Percentiles rank a stretch among this genome's conserved stretches.
Conservation (phyloP, 2,888 invertebrate genomes). For the Amblyteles armatorius region DNA sequence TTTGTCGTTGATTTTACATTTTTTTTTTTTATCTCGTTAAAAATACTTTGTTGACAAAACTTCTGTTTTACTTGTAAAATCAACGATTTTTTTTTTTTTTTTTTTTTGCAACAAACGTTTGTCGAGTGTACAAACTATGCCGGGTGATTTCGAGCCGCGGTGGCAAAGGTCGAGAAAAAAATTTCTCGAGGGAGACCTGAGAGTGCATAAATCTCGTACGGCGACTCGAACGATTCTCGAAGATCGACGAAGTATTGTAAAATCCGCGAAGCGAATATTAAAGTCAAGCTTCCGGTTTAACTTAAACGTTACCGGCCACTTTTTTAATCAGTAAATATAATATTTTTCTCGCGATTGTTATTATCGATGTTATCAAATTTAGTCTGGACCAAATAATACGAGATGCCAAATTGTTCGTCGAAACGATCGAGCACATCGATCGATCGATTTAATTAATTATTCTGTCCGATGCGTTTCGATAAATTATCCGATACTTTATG, state of each 20-base stretch:
- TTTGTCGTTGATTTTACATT: too few relatives aligned
- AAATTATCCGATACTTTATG: not conserved
- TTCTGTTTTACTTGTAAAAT: not conserved
- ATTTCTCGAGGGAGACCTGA: too few relatives aligned
- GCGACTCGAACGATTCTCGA: too few relatives aligned
- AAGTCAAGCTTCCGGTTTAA: not conserved
- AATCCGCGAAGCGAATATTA: too few relatives aligned
- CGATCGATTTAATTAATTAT: slow-evolving; percentile 37
- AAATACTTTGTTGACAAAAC: not conserved
- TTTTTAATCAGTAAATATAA: slow-evolving; percentile 13
- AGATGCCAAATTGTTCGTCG: slow-evolving; percentile 62
- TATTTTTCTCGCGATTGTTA: not conserved
- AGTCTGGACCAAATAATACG: slow-evolving; percentile 56
- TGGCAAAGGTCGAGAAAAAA: too few relatives aligned
- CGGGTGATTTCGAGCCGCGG: not conserved
- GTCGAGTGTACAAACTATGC: not conserved
- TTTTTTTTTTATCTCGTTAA: not conserved
- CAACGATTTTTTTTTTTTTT: not conserved
- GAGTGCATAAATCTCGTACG: too few relatives aligned
- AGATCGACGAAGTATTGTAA: too few relatives aligned
- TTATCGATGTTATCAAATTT: not conserved
- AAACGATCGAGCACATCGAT: slow-evolving; percentile 2
- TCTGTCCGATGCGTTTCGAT: slow-evolving; percentile 29
- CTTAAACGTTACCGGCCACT: not conserved
- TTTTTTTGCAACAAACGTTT: not conserved